Evolutionary conservation across 1,140 invertebrate genomes (phyloP).

Genomic region (Formica exsecta): DNA sequence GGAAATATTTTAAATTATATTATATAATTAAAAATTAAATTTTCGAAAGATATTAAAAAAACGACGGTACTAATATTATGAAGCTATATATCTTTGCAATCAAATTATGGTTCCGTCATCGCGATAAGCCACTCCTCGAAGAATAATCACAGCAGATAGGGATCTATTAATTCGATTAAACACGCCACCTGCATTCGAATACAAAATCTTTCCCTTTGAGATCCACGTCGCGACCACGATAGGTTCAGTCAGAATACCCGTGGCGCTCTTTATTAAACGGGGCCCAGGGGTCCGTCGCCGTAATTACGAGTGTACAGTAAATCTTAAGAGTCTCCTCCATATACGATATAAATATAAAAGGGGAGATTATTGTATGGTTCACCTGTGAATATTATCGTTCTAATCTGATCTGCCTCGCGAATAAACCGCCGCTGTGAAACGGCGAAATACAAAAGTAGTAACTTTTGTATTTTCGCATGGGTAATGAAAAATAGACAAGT

Average conservation of each 20-base stretch:
- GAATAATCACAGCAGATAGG: constrained; percentile 14
- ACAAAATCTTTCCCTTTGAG: constrained; percentile 29
- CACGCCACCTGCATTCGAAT: constrained; percentile 28
- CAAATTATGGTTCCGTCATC: background rate
- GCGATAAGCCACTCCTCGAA: background rate
- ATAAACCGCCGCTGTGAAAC: constrained; percentile 19
- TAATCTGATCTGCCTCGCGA: constrained; percentile 61
- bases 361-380: constrained; percentile 54
- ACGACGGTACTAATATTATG: background rate
- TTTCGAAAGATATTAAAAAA: background rate
- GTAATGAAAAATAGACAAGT: background rate
- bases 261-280: constrained; percentile 23
- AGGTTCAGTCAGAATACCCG: constrained; percentile 45
- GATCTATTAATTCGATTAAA: constrained; percentile 14
- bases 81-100: background rate
- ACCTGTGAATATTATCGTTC: constrained; percentile 68
- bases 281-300: constrained; percentile 9
- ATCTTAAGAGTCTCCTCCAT: constrained; percentile 46
- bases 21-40: background rate
- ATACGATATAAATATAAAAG: constrained; percentile 35
- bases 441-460: too few species aligned
- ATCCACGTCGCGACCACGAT: constrained; percentile 1
- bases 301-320: constrained; percentile 66
- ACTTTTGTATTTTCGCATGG: background rate
- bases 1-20: background rate